These are phyloP conservation scores for Cyrtonyx montezumae DNA, from an alignment of 2,113 vertebrate species.

Conservation along the genomic window DNA sequence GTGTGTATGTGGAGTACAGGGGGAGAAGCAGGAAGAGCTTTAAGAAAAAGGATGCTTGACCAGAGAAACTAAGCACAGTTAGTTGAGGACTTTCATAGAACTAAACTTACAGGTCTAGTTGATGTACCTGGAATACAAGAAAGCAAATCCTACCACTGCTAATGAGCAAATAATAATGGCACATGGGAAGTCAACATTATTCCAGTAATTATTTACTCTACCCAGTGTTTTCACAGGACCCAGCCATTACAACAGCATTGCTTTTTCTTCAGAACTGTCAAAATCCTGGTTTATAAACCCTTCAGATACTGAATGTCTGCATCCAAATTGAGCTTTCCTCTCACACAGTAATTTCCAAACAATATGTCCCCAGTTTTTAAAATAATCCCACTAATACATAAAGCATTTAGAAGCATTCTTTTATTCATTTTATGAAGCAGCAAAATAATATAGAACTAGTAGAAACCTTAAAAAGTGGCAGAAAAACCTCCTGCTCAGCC, in stretches of 20 bases:
- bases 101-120: not conserved
- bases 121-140: not conserved
- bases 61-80: not conserved
- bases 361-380: not conserved
- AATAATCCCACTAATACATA: not conserved
- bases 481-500: not conserved
- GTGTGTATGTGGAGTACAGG: too few species aligned
- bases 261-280: not conserved
- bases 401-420: not conserved
- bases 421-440: not conserved
- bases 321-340: not conserved
- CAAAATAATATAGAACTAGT: not conserved
- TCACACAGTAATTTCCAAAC: not conserved
- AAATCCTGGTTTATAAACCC: not conserved
- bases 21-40: not conserved
- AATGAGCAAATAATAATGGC: not conserved
- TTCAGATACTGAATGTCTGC: not conserved
- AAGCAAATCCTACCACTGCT: not conserved
- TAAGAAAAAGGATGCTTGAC: not conserved
- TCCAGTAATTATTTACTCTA: not conserved
- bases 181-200: not conserved
- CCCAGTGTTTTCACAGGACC: not conserved
- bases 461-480: not conserved
- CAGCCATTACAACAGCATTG: not conserved
- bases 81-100: not conserved